phyloP scores from a whole-genome alignment of 2,113 vertebrate genomes.

The Plecotus auritus region DNA sequence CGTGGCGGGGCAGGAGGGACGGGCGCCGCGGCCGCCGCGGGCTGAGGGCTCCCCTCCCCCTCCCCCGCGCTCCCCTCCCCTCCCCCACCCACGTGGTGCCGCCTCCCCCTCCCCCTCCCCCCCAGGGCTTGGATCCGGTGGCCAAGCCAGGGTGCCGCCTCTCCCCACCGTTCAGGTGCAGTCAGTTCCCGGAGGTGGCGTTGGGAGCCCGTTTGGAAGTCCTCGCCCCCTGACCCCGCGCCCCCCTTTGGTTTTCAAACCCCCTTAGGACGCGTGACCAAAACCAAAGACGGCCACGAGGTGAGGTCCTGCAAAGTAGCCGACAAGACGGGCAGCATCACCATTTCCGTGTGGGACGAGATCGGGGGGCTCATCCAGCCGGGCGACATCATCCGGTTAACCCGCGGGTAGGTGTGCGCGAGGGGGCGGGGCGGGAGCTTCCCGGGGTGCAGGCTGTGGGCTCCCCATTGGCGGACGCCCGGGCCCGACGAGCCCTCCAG shows the following conservation, averaged over 20 bases:
- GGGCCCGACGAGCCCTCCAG: no score
- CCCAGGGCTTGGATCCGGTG: neutral
- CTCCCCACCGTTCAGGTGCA: neutral
- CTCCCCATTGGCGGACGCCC: neutral
- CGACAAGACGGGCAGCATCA: conserved; percentile 97
- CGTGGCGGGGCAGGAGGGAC: neutral
- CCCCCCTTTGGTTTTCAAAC: conserved; percentile 25
- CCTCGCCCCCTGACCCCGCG: neutral
- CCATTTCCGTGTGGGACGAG: conserved; percentile 99
- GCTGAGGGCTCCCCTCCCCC: neutral
- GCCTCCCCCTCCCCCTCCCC: neutral
- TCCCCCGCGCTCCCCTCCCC: neutral
- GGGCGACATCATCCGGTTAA: conserved; percentile 97
- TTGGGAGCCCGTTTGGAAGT: neutral
- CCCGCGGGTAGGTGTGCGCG: conserved; percentile 90
- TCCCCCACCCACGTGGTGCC: conserved; percentile 48
- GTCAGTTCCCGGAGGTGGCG: neutral
- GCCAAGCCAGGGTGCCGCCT: neutral
- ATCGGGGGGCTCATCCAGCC: conserved; percentile 95
- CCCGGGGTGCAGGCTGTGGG: neutral
- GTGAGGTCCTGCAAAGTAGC: conserved; percentile 98
- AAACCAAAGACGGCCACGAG: conserved; percentile 98
- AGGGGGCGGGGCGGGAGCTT: neutral
- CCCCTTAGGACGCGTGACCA: conserved; percentile 92
- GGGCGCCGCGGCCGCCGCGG: neutral